Evolutionary conservation across 2,113 vertebrate genomes (phyloP), one percentile per base, ranked within the genome.

Genomic region (Chionis minor): DNA sequence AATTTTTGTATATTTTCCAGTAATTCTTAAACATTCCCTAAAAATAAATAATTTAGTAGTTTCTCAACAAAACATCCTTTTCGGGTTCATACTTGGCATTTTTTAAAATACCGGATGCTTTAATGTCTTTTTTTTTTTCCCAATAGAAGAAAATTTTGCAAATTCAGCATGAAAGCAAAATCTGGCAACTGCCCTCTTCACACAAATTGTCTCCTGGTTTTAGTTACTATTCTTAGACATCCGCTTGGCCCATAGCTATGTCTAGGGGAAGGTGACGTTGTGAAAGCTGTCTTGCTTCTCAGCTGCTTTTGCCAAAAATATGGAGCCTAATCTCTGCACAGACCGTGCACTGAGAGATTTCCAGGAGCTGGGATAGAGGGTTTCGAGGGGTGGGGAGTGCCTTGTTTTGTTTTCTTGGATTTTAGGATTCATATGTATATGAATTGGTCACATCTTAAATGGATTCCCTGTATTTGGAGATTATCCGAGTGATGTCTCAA

Each of bases 401-500:
- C 75, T 88, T 33, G 20, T 27, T 79, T 69, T 65, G 16, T 40
- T 87, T 86, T 70, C 51, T 38, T 58, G 63, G 6, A 7, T 3
- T 22, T 81, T 55, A 63, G 28, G 52, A 67, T 38, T 38, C 38
- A 16, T 55, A 65, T 7, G 3, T 33, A 1, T 27, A 27, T 10
- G 17, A 72, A 72, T 73, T 3, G 4, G 61, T 77, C 81, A 54
- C 91, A 62, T 72, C 72, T 74, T 38, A 56, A 78, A 65, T 44
- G 63, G 82, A 77, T 93, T 88, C 56, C 65, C 45, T 90, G 85
- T 89, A 54, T 88, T 88, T 89, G 81, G 95, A 94, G 93, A 86
- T 92, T 70, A 67, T 90, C 77, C 52, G 67, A 94, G 86, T 85
- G 95, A 84, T 89, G 81, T 93, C 69, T 96, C 78, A 69, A 83